Percentiles rank a stretch among this genome's conserved stretches.
These are phyloP conservation scores for Ptilodon capucinus DNA, from an alignment of 2,888 invertebrate species.

Conservation along the genomic window DNA sequence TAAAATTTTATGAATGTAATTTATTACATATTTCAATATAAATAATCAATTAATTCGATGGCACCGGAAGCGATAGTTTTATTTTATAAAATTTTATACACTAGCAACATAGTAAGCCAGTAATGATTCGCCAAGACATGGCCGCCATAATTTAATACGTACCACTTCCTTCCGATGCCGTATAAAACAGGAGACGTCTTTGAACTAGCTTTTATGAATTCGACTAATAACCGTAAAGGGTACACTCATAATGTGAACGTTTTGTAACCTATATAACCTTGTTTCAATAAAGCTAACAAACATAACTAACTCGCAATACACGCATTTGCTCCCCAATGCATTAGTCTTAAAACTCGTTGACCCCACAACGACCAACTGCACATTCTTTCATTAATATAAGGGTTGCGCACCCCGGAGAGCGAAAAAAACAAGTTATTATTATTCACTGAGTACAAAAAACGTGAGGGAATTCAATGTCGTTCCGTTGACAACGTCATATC, in stretches of 20 bases:
- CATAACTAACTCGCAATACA: slow-evolving; percentile 26
- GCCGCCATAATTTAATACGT: slow-evolving; percentile 63
- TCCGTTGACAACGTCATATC: slow-evolving; percentile 61
- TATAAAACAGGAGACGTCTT: slow-evolving; percentile 50
- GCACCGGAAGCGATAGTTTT: slow-evolving; percentile 63
- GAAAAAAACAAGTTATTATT: slow-evolving; percentile 73
- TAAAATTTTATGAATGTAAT: slow-evolving; percentile 58
- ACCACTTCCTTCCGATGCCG: slow-evolving; percentile 81
- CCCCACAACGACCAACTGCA: slow-evolving; percentile 73
- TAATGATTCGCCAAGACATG: slow-evolving; percentile 70
- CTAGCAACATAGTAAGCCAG: slow-evolving; percentile 43
- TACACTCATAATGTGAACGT: no score
- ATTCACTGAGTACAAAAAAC: slow-evolving; percentile 60
- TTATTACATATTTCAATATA: slow-evolving; percentile 53
- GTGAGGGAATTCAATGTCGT: slow-evolving; percentile 48
- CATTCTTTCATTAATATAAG: slow-evolving; percentile 71
- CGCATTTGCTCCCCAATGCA: slow-evolving; percentile 52
- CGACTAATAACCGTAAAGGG: not conserved
- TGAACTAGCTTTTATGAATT: slow-evolving; percentile 22
- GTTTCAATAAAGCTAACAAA: not conserved
- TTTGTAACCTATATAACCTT: no score
- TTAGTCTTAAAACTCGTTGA: slow-evolving; percentile 63
- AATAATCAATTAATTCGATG: slow-evolving; percentile 64
- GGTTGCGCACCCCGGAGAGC: slow-evolving; percentile 73
- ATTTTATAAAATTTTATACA: slow-evolving; percentile 46